A percentile compares a stretch with the other conserved stretches of the same genome.
phyloP scores from a whole-genome alignment of 2,797 vertebrate genomes.

The Adrianichthys oophorus region DNA sequence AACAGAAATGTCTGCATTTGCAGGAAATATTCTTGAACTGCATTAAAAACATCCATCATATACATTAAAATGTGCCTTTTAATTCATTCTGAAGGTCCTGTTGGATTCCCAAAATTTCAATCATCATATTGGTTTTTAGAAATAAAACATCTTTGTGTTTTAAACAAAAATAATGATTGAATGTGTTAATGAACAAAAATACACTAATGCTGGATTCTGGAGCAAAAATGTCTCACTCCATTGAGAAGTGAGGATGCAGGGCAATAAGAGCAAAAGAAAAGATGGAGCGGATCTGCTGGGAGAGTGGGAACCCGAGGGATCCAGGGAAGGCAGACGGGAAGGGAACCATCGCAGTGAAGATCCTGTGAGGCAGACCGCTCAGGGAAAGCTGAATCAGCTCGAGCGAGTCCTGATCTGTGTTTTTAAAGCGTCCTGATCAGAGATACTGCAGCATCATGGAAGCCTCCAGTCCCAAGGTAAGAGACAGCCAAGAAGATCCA shows the following conservation, averaged over 20 bases:
- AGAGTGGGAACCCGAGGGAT: slow-evolving; percentile 64
- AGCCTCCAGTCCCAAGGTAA: slow-evolving; percentile 62
- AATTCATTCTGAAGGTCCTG: not conserved
- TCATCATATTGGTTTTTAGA: too few relatives aligned
- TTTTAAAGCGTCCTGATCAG: slow-evolving; percentile 15
- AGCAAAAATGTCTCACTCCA: slow-evolving; percentile 78
- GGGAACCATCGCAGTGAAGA: slow-evolving; percentile 32
- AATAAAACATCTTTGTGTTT: too few relatives aligned
- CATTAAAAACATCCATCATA: too few relatives aligned
- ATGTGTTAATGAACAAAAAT: not conserved
- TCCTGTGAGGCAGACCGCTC: slow-evolving; percentile 61
- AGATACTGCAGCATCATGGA: slow-evolving; percentile 57
- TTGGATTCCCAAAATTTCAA: not conserved
- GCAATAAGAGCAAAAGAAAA: slow-evolving; percentile 20
- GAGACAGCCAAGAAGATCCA: not conserved
- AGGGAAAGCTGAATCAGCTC: slow-evolving; percentile 9
- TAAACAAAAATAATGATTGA: too few relatives aligned
- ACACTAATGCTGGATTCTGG: slow-evolving; percentile 25
- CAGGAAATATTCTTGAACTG: too few relatives aligned
- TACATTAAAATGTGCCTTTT: not conserved
- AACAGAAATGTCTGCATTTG: too few relatives aligned
- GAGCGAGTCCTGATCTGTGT: slow-evolving; percentile 25
- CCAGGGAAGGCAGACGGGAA: slow-evolving; percentile 29
- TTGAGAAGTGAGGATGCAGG: slow-evolving; percentile 55
- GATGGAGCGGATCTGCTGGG: slow-evolving; percentile 36